Conservation (phyloP, 2,113 vertebrate genomes). For the Pomatorhinus ruficollis region DNA sequence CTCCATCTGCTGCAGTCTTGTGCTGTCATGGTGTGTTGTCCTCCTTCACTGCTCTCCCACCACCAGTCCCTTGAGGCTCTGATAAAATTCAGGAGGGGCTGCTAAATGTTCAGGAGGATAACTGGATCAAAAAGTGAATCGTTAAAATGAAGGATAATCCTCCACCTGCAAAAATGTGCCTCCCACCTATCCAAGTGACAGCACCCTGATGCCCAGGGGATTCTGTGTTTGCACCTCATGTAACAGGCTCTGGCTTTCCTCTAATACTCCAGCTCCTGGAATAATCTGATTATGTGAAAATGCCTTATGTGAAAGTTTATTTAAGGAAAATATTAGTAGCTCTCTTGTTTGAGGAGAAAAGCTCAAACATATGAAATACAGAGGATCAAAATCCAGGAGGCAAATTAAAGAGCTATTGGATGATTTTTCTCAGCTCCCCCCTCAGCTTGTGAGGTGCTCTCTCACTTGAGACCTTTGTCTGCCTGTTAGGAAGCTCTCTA, state of each 20-base stretch:
- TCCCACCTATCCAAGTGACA: neutral
- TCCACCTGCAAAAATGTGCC: neutral
- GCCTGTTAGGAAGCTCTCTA: neutral
- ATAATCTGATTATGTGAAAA: slow-evolving; percentile 27
- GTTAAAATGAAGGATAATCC: neutral
- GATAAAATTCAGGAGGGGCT: neutral
- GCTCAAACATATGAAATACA: neutral
- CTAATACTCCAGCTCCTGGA: neutral
- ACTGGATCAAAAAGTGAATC: neutral
- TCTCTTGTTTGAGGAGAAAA: neutral
- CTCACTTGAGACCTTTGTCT: neutral
- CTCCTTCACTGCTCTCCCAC: neutral
- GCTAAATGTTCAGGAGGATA: neutral
- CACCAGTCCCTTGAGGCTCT: neutral
- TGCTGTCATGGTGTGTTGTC: neutral
- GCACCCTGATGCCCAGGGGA: neutral
- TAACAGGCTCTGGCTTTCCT: neutral
- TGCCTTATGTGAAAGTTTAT: neutral
- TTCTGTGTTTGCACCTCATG: neutral
- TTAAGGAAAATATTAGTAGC: neutral
- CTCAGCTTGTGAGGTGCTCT: neutral
- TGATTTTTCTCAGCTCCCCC: neutral
- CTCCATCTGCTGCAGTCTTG: neutral
- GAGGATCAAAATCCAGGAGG: neutral
- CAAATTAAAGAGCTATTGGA: neutral